phyloP scores from a whole-genome alignment of 2,888 invertebrate species.

The Eulithis prunata region DNA sequence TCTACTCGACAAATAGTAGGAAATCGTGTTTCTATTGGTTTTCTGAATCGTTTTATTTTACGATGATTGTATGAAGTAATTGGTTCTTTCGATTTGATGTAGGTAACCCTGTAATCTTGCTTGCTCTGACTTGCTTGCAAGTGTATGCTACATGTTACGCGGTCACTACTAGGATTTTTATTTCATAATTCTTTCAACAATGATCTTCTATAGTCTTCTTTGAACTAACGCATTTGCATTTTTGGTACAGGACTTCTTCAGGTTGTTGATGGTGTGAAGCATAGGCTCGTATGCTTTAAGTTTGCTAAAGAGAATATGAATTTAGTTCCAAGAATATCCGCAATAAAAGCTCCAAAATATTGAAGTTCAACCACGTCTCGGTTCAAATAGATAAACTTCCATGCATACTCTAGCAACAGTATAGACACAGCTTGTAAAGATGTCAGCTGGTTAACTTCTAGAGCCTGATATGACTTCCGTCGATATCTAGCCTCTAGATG shows the following conservation, averaged over 20 bases:
- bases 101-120: not conserved
- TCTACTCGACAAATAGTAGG: slow-evolving; percentile 3
- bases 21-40: slow-evolving; percentile 10
- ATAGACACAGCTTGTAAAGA: not conserved
- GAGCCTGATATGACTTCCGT: not conserved
- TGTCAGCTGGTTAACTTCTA: not conserved
- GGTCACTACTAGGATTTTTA: too few relatives aligned
- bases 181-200: too few relatives aligned
- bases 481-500: not conserved
- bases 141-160: too few relatives aligned
- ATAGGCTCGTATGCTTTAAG: too few relatives aligned
- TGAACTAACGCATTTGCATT: too few relatives aligned
- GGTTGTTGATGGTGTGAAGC: too few relatives aligned
- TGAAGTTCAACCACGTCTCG: slow-evolving; percentile 29
- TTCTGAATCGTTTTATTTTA: slow-evolving; percentile 1
- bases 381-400: slow-evolving; percentile 39
- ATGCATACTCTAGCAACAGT: slow-evolving; percentile 30
- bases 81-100: not conserved
- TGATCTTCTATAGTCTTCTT: too few relatives aligned
- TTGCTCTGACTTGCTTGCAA: too few relatives aligned
- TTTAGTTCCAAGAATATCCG: slow-evolving; percentile 28
- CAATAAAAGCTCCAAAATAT: slow-evolving; percentile 24
- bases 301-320: not conserved
- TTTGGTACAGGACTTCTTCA: too few relatives aligned
- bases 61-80: not conserved